Evolutionary conservation across 2,888 invertebrate genomes (phyloP).

Genomic region (Synanthedon andrenaeformis): DNA sequence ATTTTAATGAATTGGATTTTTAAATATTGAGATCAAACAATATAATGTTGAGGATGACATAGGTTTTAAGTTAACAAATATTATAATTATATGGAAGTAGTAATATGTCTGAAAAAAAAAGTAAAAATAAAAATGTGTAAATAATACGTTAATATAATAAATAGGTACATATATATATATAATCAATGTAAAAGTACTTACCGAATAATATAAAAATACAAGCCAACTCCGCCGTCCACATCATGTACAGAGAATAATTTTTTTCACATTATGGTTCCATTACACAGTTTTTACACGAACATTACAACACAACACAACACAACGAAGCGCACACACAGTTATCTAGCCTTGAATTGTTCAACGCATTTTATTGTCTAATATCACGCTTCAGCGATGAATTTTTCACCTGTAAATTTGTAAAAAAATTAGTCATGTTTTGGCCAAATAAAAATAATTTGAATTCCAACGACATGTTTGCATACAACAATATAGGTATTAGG

Average conservation of each 20-base stretch:
- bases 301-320: neutral
- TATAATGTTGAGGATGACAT: too few relatives aligned
- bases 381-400: neutral
- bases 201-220: slow-evolving; percentile 62
- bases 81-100: neutral
- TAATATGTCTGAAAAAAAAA: neutral
- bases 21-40: too few relatives aligned
- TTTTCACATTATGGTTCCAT: neutral
- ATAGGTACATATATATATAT: neutral
- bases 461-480: too few relatives aligned
- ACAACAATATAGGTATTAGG: too few relatives aligned
- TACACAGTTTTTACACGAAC: neutral
- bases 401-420: neutral
- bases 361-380: neutral
- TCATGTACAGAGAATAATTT: slow-evolving; percentile 49
- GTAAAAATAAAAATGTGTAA: neutral
- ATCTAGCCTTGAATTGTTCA: neutral
- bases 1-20: too few relatives aligned
- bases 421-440: neutral
- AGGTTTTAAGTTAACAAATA: too few relatives aligned
- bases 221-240: slow-evolving; percentile 62
- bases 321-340: neutral
- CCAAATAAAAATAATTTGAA: neutral
- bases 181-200: slow-evolving; percentile 24
- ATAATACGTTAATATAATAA: neutral